Conservation (phyloP, 2,113 vertebrate genomes). For the Apistogramma diplotaenia region DNA sequence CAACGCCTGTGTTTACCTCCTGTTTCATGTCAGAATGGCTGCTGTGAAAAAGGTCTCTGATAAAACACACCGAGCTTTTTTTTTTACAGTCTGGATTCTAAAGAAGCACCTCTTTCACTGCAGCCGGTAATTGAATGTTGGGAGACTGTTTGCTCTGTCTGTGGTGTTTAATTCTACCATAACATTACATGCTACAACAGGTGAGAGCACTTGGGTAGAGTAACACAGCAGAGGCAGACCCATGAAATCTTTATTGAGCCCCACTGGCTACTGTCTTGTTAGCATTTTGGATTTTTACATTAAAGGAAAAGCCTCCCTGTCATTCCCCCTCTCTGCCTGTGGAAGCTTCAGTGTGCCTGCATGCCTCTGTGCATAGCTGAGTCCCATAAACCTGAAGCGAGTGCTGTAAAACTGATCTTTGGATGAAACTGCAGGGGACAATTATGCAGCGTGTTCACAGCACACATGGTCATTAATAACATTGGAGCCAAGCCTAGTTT, state of each 20-base stretch:
- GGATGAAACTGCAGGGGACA: constrained; percentile 49
- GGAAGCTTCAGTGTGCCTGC: neutral
- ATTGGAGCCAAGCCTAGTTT: constrained; percentile 12
- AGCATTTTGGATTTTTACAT: constrained; percentile 2
- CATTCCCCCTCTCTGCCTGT: neutral
- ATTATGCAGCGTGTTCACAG: constrained; percentile 48
- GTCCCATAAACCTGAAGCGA: constrained; percentile 22
- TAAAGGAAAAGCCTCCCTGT: neutral
- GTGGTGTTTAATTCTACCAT: neutral
- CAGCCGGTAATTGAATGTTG: neutral
- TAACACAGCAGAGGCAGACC: constrained; percentile 14
- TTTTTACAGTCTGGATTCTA: neutral
- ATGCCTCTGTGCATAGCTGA: neutral
- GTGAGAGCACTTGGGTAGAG: constrained; percentile 24
- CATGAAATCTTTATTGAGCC: constrained; percentile 35
- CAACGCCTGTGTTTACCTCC: neutral
- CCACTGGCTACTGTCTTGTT: constrained; percentile 53
- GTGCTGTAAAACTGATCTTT: constrained; percentile 33
- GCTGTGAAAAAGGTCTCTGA: neutral
- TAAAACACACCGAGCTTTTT: neutral
- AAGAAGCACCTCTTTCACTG: neutral
- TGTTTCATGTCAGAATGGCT: neutral
- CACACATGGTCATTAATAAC: constrained; percentile 50
- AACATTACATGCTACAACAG: constrained; percentile 2
- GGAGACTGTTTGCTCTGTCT: neutral